Evolutionary conservation across 1,140 invertebrate genomes (phyloP), one percentile per base, ranked within the genome.

Genomic region (Augochlora pura): DNA sequence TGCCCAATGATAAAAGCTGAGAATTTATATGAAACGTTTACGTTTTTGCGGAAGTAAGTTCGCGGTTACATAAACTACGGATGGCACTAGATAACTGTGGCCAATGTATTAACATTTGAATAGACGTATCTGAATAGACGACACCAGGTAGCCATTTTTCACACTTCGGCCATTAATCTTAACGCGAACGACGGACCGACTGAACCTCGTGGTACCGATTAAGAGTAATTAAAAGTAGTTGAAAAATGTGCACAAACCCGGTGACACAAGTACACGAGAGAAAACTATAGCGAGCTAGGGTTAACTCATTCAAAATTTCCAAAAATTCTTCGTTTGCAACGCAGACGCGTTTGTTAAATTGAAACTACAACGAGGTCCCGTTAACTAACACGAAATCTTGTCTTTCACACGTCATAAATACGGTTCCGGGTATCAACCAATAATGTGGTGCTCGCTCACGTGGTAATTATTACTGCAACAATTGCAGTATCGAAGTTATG

Each of bases 11-110:
- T 63, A 59, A 32, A 32, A 76, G 23, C 1, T 27, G 42, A 66
- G n/a, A 39, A 74, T 74, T 62, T 77, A 70, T 54, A 62, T 27
- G 27, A 71, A 77, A 77, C 32, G 14, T 60, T 49, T 23, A 7
- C n/a, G 5, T 39, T 77, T 63, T 70, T 16, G 7, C 23, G 12
- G 57, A 77, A 59, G 54, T 32, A 32, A 42, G 8, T 32, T 27
- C 9, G 27, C 18, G n/a, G n/a, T 70, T 77, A 60, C n/a, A 23
- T 76, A 76, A 76, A 57, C 32, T 32, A n/a, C 1, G 2, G 1
- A 23, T 39, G 68, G n/a, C 46, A 60, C 46, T 38, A 54, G 59
- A 23, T 68, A 60, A 32, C 12, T 7, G 8, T 9, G 23, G n/a
- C 38, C 32, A 63, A 60, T 32, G 57, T 21, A 69, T 46, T 60